phyloP scores from a whole-genome alignment of 1,140 invertebrate species.

The Fragariocoptes setiger region DNA sequence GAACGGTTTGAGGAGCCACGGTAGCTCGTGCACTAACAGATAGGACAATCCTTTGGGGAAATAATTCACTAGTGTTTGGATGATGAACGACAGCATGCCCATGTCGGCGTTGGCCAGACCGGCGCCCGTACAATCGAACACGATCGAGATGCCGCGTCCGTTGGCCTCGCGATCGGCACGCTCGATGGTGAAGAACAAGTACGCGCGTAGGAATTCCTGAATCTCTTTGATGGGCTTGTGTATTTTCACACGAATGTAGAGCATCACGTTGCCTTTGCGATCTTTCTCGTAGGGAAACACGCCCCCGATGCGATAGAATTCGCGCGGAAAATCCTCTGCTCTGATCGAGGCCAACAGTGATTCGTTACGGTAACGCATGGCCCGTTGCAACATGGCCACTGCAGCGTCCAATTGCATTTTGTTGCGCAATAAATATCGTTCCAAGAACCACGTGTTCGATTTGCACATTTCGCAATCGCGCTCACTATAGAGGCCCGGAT shows the following conservation, averaged over 20 bases:
- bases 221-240: constrained; percentile 6
- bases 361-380: constrained; percentile 3
- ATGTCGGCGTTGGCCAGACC: constrained; percentile 8
- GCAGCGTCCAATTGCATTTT: constrained; percentile 5
- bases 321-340: constrained; percentile 7
- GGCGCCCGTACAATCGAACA: constrained; percentile 6
- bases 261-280: constrained; percentile 1
- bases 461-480: constrained; percentile 8
- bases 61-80: constrained; percentile 7
- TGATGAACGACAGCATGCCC: constrained; percentile 9
- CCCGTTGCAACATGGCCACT: constrained; percentile 16
- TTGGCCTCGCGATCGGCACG: constrained; percentile 2
- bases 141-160: constrained; percentile 1
- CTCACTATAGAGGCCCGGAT: constrained; percentile 14
- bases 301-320: constrained; percentile 6
- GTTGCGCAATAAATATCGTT: constrained; percentile 8
- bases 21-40: constrained; percentile 9
- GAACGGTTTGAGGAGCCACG: constrained; percentile 9
- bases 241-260: constrained; percentile 9
- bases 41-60: constrained; percentile 8
- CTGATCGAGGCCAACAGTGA: not conserved
- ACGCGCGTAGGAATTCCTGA: constrained; percentile 2
- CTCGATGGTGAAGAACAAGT: constrained; percentile 1
- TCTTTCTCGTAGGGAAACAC: constrained; percentile 7
- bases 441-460: constrained; percentile 10